phyloP scores from a whole-genome alignment of 2,797 vertebrate species.

The Pyrrhura leucotis region DNA sequence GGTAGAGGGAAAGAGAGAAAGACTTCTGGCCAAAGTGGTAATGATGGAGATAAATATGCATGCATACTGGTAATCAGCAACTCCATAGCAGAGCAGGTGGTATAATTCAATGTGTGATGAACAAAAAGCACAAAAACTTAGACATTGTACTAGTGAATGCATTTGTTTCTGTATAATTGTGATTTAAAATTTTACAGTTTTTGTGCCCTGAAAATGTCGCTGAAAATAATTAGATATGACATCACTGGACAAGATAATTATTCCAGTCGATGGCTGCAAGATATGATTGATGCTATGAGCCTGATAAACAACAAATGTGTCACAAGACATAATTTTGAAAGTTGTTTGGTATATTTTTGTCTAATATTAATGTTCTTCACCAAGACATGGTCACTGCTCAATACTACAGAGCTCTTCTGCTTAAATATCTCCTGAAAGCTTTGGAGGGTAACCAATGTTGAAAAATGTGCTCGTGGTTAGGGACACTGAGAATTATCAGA shows the following conservation, averaged over 20 bases:
- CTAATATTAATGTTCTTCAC: not conserved
- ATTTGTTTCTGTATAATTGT: not conserved
- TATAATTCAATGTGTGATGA: not conserved
- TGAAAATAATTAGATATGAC: conserved; percentile 55
- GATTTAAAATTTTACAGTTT: conserved; percentile 35
- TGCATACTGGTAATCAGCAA: rapidly evolving
- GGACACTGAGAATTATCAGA: not conserved
- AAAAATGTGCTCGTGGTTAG: not conserved
- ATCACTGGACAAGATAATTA: not conserved
- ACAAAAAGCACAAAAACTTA: not conserved
- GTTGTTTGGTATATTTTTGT: not conserved
- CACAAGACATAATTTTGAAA: not conserved
- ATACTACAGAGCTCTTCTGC: not conserved
- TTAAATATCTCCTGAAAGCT: not conserved
- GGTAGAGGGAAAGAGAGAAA: not conserved
- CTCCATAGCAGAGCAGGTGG: not conserved
- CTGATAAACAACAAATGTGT: conserved; percentile 2
- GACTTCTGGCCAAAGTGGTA: not conserved
- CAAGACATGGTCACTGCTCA: not conserved
- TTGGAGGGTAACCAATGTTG: not conserved
- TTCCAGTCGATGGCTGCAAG: not conserved
- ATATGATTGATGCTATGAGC: conserved; percentile 24
- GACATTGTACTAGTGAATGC: not conserved
- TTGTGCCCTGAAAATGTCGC: conserved; percentile 33
- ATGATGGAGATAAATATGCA: rapidly evolving